Conservation (phyloP, 2,113 vertebrate genomes). For the Dicrurus megarhynchus region DNA sequence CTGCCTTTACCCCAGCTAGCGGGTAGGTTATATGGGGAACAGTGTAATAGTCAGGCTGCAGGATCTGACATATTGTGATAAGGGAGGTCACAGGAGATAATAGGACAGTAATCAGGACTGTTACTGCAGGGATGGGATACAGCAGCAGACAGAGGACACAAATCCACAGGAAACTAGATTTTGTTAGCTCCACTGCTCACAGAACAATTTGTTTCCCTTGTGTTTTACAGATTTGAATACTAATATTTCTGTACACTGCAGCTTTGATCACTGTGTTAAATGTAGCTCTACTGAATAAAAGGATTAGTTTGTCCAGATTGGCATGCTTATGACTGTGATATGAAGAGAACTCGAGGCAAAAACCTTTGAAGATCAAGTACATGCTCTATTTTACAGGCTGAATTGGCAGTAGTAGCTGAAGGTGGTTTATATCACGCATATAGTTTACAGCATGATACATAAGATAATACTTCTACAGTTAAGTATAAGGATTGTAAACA, state of each 20-base stretch:
- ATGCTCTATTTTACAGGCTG: not conserved
- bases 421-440: not conserved
- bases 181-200: not conserved
- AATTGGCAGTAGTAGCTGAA: not conserved
- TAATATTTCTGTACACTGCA: conserved; percentile 15
- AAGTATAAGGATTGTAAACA: not conserved
- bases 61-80: not conserved
- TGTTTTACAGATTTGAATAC: conserved; percentile 32
- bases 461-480: not conserved
- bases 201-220: conserved; percentile 20
- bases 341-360: not conserved
- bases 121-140: not conserved
- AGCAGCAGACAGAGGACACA: not conserved
- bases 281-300: conserved; percentile 20
- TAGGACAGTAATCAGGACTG: not conserved
- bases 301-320: conserved; percentile 3
- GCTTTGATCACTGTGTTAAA: conserved; percentile 50
- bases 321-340: not conserved
- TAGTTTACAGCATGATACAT: not conserved
- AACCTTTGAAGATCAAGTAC: conserved; percentile 37
- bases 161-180: not conserved
- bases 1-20: not conserved
- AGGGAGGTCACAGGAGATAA: not conserved
- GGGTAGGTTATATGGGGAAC: not conserved
- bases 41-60: not conserved